phyloP scores from a whole-genome alignment of 2,888 invertebrate genomes.

The Strigamia maritima region DNA sequence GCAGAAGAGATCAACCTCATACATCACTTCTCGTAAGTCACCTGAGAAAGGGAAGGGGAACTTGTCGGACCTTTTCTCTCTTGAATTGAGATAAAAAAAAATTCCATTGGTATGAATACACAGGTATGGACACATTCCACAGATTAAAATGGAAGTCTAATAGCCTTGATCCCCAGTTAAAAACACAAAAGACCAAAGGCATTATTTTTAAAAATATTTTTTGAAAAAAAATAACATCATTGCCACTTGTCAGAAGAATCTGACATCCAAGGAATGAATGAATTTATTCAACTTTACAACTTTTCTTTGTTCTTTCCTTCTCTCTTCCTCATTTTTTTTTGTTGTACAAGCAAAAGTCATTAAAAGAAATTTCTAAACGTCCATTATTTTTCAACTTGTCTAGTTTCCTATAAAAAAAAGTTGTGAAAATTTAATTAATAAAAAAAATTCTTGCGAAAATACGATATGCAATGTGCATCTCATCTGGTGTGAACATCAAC shows the following conservation, averaged over 20 bases:
- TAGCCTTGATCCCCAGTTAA: conserved; percentile 32
- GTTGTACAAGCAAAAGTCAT: conserved; percentile 13
- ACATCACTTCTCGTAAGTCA: conserved; percentile 14
- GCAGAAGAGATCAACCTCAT: conserved; percentile 30
- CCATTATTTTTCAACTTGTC: neutral
- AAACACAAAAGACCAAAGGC: conserved; percentile 3
- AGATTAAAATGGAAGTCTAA: conserved; percentile 28
- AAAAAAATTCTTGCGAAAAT: neutral
- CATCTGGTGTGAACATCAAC: conserved; percentile 18
- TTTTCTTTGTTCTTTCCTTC: conserved; percentile 24
- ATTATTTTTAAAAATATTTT: neutral
- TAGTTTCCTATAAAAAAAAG: neutral
- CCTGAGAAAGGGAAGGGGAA: conserved; percentile 1
- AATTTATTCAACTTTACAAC: conserved; percentile 27
- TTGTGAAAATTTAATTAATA: neutral
- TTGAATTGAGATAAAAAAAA: conserved; percentile 5
- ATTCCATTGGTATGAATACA: conserved; percentile 2
- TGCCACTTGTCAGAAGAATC: conserved; percentile 14
- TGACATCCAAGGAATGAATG: conserved; percentile 13
- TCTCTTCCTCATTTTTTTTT: neutral
- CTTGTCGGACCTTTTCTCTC: neutral
- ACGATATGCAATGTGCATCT: conserved; percentile 26
- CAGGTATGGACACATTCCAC: conserved; percentile 30
- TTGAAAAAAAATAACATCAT: neutral
- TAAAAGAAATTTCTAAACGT: neutral